These are phyloP conservation scores for Arctia plantaginis DNA, from an alignment of 2,888 invertebrate genomes.

Conservation along the genomic window DNA sequence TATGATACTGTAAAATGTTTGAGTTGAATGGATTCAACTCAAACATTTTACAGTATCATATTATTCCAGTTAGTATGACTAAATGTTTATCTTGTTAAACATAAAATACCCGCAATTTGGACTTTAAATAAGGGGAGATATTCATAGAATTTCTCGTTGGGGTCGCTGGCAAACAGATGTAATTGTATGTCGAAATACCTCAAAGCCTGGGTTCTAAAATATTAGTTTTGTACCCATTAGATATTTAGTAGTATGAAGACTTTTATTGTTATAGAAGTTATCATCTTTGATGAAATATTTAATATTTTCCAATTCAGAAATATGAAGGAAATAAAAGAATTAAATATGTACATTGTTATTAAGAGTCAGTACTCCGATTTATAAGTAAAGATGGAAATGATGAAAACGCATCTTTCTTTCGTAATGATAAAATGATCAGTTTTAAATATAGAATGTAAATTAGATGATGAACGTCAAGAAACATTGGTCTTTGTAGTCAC, in stretches of 20 bases:
- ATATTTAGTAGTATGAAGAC: conserved; percentile 4
- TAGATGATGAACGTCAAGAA: no score
- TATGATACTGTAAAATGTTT: conserved; percentile 5
- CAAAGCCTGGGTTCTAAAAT: conserved; percentile 6
- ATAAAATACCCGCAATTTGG: conserved; percentile 40
- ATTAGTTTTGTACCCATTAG: conserved; percentile 1
- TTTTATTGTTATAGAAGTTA: not conserved
- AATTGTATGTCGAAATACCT: conserved; percentile 22
- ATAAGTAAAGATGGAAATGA: not conserved
- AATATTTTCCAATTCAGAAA: not conserved
- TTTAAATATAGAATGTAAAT: no score
- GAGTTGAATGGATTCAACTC: not conserved
- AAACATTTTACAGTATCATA: conserved; percentile 5
- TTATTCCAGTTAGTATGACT: conserved; percentile 18
- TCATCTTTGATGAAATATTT: not conserved
- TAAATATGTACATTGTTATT: no score
- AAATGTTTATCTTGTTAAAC: conserved; percentile 28
- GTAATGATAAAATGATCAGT: no score
- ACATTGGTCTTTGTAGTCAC: no score
- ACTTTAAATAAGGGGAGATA: conserved; percentile 32
- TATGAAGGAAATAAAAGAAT: not conserved
- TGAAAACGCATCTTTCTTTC: not conserved
- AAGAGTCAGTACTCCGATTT: no score
- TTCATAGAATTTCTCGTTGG: conserved; percentile 38
- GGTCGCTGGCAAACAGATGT: conserved; percentile 22